phyloP scores from a whole-genome alignment of 2,797 vertebrate species.

The Gallinago solitaria region DNA sequence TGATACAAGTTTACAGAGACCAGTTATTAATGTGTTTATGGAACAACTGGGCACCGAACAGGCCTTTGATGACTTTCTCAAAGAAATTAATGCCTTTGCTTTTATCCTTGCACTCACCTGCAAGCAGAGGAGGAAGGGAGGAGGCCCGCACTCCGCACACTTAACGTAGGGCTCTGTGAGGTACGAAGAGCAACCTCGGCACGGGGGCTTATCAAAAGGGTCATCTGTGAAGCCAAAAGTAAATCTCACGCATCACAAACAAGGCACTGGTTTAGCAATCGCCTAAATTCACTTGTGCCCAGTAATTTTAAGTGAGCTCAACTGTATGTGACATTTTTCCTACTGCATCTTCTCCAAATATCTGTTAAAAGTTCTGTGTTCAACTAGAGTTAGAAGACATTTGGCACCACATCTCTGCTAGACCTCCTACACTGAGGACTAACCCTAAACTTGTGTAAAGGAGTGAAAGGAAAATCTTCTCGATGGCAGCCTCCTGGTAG shows the following conservation, averaged over 20 bases:
- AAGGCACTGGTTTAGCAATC: neutral
- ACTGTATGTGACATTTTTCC: neutral
- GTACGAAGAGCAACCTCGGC: conserved; percentile 93
- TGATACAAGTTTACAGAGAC: neutral
- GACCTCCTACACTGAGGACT: neutral
- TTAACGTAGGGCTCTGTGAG: conserved; percentile 96
- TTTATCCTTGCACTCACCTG: conserved; percentile 81
- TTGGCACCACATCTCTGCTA: neutral
- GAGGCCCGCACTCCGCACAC: conserved; percentile 95
- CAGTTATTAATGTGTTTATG: neutral
- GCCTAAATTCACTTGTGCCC: neutral
- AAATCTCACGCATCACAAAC: neutral
- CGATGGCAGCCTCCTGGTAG: neutral
- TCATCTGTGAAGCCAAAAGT: conserved; percentile 80
- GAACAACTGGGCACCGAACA: neutral
- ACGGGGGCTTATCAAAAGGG: conserved; percentile 92
- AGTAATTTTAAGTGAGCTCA: neutral
- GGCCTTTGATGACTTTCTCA: neutral
- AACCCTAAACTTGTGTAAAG: neutral
- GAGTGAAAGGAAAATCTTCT: neutral
- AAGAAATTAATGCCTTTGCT: neutral
- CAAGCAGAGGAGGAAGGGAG: conserved; percentile 92
- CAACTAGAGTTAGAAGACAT: neutral
- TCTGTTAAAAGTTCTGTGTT: neutral
- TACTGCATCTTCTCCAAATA: neutral